Percentiles rank a stretch among this genome's conserved stretches.
Conservation (phyloP, 2,113 vertebrate species). For the Conger conger region DNA sequence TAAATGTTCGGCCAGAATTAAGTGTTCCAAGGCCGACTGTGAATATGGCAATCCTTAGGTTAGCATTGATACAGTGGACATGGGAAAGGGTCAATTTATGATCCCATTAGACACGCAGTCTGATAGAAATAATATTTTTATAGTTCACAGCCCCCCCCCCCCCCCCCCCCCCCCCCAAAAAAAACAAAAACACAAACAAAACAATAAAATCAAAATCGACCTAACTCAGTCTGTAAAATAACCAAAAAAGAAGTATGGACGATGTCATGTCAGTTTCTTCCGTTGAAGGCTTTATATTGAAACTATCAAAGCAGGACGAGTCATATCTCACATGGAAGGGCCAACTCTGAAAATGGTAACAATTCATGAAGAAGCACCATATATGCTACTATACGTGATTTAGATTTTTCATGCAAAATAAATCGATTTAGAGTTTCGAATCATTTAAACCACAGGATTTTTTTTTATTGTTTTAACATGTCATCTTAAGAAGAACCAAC, state of each 20-base stretch:
- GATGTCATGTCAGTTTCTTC: background rate
- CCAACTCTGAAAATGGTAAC: background rate
- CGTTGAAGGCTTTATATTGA: background rate
- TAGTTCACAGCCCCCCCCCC: no score
- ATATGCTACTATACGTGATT: no score
- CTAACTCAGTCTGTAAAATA: background rate
- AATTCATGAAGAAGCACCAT: background rate
- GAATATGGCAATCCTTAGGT: no score
- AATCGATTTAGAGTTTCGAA: slow-evolving; percentile 27
- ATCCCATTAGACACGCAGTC: no score
- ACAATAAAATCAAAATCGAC: background rate
- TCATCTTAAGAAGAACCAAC: slow-evolving; percentile 75
- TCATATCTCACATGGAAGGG: no score
- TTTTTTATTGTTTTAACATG: slow-evolving; percentile 81
- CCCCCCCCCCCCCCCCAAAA: no score
- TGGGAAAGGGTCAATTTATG: no score
- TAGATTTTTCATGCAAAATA: background rate
- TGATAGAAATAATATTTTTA: no score
- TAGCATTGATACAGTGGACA: no score
- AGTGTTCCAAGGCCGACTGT: no score
- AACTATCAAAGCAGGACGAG: background rate
- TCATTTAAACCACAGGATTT: slow-evolving; percentile 68
- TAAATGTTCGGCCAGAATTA: no score
- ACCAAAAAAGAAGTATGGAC: background rate
- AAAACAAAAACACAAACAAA: no score